Conservation (phyloP, 2,888 invertebrate genomes). For the Heliconius ethilla region DNA sequence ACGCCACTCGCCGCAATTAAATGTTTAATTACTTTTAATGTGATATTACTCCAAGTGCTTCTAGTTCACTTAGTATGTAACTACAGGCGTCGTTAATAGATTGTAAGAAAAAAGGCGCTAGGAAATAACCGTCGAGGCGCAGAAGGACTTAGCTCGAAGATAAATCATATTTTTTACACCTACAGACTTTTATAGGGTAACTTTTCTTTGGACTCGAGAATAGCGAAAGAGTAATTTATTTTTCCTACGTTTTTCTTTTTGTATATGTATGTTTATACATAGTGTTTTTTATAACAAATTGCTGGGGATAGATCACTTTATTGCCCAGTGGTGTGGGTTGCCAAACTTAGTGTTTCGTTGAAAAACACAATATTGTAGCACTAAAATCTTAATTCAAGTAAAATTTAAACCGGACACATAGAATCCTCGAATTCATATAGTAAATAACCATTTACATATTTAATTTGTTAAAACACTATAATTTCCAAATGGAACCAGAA, state of each 20-base stretch:
- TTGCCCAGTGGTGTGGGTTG: neutral
- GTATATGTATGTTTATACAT: neutral
- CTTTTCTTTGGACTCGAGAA: neutral
- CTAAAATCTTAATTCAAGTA: too few species aligned
- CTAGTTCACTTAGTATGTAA: neutral
- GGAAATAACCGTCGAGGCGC: conserved; percentile 15
- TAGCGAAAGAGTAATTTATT: conserved; percentile 16
- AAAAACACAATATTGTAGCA: too few species aligned
- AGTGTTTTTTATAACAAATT: neutral
- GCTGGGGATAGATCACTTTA: neutral
- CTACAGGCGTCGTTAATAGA: conserved; percentile 7
- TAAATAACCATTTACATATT: too few species aligned
- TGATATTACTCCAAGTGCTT: neutral
- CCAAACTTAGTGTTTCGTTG: too few species aligned
- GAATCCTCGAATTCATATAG: too few species aligned
- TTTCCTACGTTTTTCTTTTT: neutral
- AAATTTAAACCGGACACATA: too few species aligned
- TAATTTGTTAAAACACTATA: too few species aligned
- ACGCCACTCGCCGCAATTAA: too few species aligned
- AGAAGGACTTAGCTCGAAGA: conserved; percentile 10
- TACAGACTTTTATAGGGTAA: conserved; percentile 18
- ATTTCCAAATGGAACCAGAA: too few species aligned
- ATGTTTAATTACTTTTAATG: neutral
- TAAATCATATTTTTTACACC: conserved; percentile 24
- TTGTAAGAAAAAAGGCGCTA: conserved; percentile 9